Base-by-base conservation (phyloP, 2,888 invertebrate species). In the Philhelius pedissequus region DNA sequence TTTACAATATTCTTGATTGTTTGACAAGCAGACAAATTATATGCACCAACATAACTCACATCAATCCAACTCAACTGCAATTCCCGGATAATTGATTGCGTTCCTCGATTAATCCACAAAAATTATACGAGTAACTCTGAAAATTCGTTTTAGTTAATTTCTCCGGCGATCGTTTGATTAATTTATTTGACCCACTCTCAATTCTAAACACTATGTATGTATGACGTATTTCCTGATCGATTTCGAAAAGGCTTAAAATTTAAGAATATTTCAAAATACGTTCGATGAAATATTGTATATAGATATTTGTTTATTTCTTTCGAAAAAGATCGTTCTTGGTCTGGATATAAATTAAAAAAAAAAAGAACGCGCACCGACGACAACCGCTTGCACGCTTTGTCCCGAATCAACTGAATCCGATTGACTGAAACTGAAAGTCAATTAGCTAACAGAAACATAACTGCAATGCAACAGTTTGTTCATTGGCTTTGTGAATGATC, bases 371-470 rank as follows among this genome's bases (percentile, higher is more conserved):
- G 48, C 76, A 56, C 70, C 84, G 79, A 79, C 80, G 84, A 84
- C 84, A 84, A 84, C 84, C 84, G 84, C 76, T 84, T 62, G 11
- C 80, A 84, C 84, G 84, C 84, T 84, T 84, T 84, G 84, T 76
- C 84, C 80, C 84, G 84, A 84, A 84, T 71, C 75, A 80, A 84
- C 84, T 84, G 84, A 84, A 84, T 76, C 71, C 80, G 52, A 76
- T 76, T 48, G 80, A 80, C 83, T 80, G 84, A 84, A 84, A 84
- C 80, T 80, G 84, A 84, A 84, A 84, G 84, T 84, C 84, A 84
- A 84, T 84, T 84, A 84, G 71, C 71, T 54, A 76, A 73, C 48
- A 62, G 62, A 60, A 62, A 75, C 66, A 35, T 73, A 74, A 79
- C 78, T 70, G 84, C 84, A 75, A 52, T 68, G 11, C 35, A 43